Percentiles rank a stretch among this genome's conserved stretches.
Evolutionary conservation across 2,113 vertebrate genomes (phyloP).

Genomic region (Oncorhynchus keta): DNA sequence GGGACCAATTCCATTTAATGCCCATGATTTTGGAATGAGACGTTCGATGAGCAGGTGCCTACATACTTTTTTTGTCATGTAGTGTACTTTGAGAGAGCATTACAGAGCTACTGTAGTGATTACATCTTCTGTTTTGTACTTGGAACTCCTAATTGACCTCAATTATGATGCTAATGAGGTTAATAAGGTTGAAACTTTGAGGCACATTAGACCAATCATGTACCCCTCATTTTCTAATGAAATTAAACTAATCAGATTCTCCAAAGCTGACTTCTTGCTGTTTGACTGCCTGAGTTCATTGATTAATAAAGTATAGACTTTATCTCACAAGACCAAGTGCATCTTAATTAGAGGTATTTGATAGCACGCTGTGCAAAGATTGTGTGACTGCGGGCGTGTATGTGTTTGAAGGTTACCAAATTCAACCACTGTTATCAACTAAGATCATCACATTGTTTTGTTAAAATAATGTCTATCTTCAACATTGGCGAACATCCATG

Average conservation of each 20-base stretch:
- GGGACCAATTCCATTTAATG: too few species aligned
- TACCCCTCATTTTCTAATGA: conserved; percentile 29
- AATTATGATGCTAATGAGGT: conserved; percentile 18
- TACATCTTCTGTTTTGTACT: conserved; percentile 1
- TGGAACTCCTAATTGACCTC: conserved; percentile 13
- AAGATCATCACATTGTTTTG: not conserved
- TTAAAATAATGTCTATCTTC: not conserved
- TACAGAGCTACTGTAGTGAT: not conserved
- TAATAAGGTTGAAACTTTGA: conserved; percentile 39
- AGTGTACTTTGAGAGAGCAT: too few species aligned
- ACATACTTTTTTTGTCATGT: too few species aligned
- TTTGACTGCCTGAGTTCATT: conserved; percentile 19
- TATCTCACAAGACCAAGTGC: conserved; percentile 26
- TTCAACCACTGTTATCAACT: too few species aligned
- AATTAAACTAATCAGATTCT: conserved; percentile 48
- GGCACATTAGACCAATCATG: conserved; percentile 19
- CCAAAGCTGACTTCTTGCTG: conserved; percentile 34
- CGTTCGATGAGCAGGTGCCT: too few species aligned
- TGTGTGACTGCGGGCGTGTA: not conserved
- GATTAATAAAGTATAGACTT: conserved; percentile 32
- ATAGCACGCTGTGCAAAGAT: not conserved
- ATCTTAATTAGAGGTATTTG: conserved; percentile 40
- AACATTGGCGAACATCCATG: too few species aligned
- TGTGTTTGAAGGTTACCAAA: too few species aligned
- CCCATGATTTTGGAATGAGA: too few species aligned